Base-by-base conservation (phyloP, 2,888 invertebrate genomes). In the Orthosia gothica region DNA sequence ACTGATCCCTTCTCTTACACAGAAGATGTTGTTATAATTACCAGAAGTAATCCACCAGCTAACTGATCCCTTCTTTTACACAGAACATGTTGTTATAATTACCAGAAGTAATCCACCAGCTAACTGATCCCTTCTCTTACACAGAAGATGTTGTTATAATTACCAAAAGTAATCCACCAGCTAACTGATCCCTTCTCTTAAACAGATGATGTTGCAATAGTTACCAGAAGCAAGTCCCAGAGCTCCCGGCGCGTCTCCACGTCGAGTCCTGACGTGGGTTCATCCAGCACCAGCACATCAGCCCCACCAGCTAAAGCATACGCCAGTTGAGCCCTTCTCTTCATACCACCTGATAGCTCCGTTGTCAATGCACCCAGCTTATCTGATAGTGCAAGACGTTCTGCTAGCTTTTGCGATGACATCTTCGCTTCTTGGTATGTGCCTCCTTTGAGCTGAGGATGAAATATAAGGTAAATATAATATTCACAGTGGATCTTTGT, bases 341-440 rank as follows among this genome's bases (percentile, higher is more conserved):
- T 98, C 98, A 99, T 99, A 4, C 99, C 99, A 16, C 99, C 99
- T 0, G 99, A 99, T 74, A 99, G 95, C 67, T 97, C 97, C 40
- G 93, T 91, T 0, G 98, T 97, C 79, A 97, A 92, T 50, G 94
- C 94, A 85, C 97, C 89, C 3, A 95, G 96, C 92, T 99, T 99
- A 0, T 97, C 97, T 0, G 58, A 61, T 0, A 95, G 59, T 0
- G 87, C 86, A 16, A 94, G 87, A 15, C 85, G 80, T 0, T 74
- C 54, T 2, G 93, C 87, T 0, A 94, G 84, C 0, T 71, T 57
- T 3, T 32, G 13, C 0, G 92, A 87, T 0, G 88, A 79, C 0
- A 40, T 40, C 40, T 40, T 40, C 40, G 40, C 40, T 40, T 40
- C 40, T 40, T 40, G 40, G 40, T 40, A 40, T 7, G 40, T 40